These are phyloP conservation scores for Paradisaea rubra DNA, from an alignment of 2,113 vertebrate species.

Conservation along the genomic window DNA sequence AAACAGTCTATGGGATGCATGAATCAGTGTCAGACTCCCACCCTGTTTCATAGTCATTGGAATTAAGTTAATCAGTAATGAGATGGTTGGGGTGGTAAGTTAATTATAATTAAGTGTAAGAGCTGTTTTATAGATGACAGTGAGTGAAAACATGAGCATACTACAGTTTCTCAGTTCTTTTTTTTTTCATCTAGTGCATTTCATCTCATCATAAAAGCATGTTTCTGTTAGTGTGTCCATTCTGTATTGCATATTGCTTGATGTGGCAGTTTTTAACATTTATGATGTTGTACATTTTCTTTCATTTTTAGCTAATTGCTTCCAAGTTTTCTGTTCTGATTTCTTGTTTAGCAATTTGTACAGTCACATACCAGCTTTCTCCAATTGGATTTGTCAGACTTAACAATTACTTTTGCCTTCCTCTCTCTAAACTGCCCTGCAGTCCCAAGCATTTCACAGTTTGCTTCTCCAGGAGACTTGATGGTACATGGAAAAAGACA, in stretches of 20 bases:
- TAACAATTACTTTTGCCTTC: constrained; percentile 16
- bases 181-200: not conserved
- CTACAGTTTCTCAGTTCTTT: not conserved
- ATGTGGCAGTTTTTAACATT: not conserved
- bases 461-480: not conserved
- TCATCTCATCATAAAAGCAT: not conserved
- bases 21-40: constrained; percentile 15
- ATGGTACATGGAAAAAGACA: not conserved
- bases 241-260: not conserved
- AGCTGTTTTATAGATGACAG: not conserved
- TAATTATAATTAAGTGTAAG: constrained; percentile 34
- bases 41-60: constrained; percentile 13
- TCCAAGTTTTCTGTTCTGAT: not conserved
- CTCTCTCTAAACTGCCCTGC: constrained; percentile 3
- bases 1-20: not conserved
- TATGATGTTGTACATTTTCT: not conserved
- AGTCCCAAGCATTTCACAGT: constrained; percentile 7
- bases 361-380: not conserved
- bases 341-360: not conserved
- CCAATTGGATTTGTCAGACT: constrained; percentile 4
- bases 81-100: constrained; percentile 32
- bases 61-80: constrained; percentile 42
- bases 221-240: not conserved
- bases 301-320: not conserved
- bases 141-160: not conserved